Evolutionary conservation across 2,888 invertebrate genomes (phyloP), one percentile per base, ranked within the genome.

Genomic region (Anticlea derivata): DNA sequence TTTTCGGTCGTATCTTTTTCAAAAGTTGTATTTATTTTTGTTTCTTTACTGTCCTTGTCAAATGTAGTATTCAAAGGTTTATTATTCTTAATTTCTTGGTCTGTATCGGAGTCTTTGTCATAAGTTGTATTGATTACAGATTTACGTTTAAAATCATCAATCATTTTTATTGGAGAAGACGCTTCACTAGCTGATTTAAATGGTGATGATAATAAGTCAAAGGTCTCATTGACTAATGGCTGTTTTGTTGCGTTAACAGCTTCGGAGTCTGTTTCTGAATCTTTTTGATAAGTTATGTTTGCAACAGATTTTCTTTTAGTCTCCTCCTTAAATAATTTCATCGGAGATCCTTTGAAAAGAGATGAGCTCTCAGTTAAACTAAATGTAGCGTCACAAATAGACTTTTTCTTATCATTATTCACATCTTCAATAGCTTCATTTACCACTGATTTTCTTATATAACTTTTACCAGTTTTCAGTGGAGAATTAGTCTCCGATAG

Each of bases 121-220:
- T 53, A 54, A 22, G 60, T 64, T 43, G 46, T 50, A 41, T 66
- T 56, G 12, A 52, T 29, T 6, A 50, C 3, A 31, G 48, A 55
- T 26, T 31, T 41, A 6, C 6, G 5, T 13, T 62, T 58, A 55
- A 27, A 22, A 26, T 24, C 13, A 7, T 17, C n/a, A n/a, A n/a
- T 23, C 7, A 26, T 40, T 38, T 10, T 38, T 1, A 34, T 7
- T 10, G 41, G 40, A 8, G 43, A 48, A 10, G 43, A 43, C 1
- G 29, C 10, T 12, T 48, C 43, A 44, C 24, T 24, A 4, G 43
- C 38, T 7, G 51, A 38, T 20, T 33, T 47, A 4, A 41, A 41
- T 22, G 50, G 35, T 4, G 47, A 52, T 27, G 48, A 44, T 7
- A 41, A 12, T 5, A 43, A 1, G 27, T 63, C 58, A 53, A 47